Evolutionary conservation across 2,113 vertebrate genomes (phyloP).

Genomic region (Tragelaphus buxtoni): DNA sequence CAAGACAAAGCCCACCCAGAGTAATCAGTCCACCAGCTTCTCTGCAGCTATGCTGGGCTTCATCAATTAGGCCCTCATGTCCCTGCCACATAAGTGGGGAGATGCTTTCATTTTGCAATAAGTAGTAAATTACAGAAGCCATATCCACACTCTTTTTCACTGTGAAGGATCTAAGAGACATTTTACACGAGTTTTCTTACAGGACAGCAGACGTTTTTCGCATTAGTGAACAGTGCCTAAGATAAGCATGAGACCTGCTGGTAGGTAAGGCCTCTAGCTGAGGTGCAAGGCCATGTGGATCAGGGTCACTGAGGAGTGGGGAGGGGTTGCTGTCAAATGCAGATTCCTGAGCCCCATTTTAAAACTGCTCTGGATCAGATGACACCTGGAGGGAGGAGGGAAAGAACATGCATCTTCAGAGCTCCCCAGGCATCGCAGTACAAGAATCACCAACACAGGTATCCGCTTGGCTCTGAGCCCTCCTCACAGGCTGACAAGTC

Average conservation of each 20-base stretch:
- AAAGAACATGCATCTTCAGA: background rate
- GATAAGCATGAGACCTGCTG: no score
- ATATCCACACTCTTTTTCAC: accelerated
- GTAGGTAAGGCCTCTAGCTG: background rate
- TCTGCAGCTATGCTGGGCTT: accelerated
- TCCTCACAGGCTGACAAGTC: background rate
- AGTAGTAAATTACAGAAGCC: background rate
- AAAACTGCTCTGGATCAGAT: background rate
- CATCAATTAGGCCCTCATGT: background rate
- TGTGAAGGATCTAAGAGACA: background rate
- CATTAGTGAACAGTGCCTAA: background rate
- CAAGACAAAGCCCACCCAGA: background rate
- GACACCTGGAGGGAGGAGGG: no score
- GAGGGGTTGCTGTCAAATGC: background rate
- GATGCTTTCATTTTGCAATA: background rate
- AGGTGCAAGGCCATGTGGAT: accelerated
- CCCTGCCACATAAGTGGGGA: background rate
- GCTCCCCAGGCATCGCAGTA: no score
- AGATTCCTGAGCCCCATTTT: background rate
- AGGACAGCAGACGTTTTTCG: background rate
- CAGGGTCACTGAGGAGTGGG: accelerated
- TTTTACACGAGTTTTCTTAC: background rate
- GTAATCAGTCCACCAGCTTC: background rate
- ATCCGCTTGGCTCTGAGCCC: background rate
- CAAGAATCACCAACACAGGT: background rate